Conservation (phyloP, 1,140 invertebrate species). For the Dendroctonus ponderosae region DNA sequence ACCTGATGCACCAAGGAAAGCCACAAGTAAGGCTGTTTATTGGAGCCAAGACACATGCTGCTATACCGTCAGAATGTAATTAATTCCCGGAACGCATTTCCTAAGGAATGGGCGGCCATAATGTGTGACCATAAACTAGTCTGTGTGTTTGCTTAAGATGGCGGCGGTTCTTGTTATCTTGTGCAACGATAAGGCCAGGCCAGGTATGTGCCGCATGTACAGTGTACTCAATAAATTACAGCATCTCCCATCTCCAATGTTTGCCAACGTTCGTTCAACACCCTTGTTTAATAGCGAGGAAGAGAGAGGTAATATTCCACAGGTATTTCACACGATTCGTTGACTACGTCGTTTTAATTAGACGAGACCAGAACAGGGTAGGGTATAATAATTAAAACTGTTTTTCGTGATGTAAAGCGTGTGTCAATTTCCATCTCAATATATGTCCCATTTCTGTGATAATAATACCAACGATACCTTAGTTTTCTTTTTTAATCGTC, state of each 20-base stretch:
- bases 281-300: conserved; percentile 32
- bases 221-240: conserved; percentile 46
- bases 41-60: conserved; percentile 19
- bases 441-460: no score
- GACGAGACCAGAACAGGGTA: background rate
- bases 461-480: no score
- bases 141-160: conserved; percentile 43
- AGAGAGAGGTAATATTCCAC: conserved; percentile 23
- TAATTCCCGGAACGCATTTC: conserved; percentile 43
- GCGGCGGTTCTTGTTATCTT: conserved; percentile 43
- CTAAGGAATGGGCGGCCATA: conserved; percentile 34
- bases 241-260: conserved; percentile 40
- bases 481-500: no score
- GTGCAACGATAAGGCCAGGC: conserved; percentile 43
- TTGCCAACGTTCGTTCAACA: conserved; percentile 36
- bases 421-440: no score
- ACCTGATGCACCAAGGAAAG: conserved; percentile 13
- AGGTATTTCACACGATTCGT: conserved; percentile 31
- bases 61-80: conserved; percentile 24
- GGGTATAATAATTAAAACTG: background rate
- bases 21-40: conserved; percentile 22
- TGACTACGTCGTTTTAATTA: conserved; percentile 18
- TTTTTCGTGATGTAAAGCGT: background rate
- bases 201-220: conserved; percentile 40
- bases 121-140: conserved; percentile 45